Base-by-base conservation (phyloP, 2,113 vertebrate species). In the Megaptera novaeangliae region DNA sequence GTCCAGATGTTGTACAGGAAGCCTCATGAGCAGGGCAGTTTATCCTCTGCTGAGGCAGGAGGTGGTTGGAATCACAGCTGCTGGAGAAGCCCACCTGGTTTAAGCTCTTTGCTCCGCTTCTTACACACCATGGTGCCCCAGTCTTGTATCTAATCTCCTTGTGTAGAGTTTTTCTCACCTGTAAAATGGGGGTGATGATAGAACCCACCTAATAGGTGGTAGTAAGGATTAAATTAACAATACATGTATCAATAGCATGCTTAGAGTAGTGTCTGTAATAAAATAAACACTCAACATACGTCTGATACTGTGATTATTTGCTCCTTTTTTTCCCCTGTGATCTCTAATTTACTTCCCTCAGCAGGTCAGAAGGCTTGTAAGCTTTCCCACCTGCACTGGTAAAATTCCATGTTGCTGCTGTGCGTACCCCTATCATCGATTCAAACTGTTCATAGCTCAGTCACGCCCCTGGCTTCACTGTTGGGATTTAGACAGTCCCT, bases 251-350 rank as follows among this genome's bases (percentile, higher is more conserved):
- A 52, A 52, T 15, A 78, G 14, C 41, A 14, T 29, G 34, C 77
- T 77, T 86, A 36, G 36, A 21, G 21, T 1, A 41, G 36, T 27
- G 31, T 72, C 64, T 88, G 39, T 41, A 75, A 68, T 66, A 15
- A 68, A 71, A 61, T n/a, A 21, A 59, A 23, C 18, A 15, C n/a
- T 36, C 10, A 27, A 0, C 0, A 2, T 49, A 4, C 0, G 2
- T 49, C 52, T 78, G 49, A 57, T 81, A 12, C 34, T 31, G 7
- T 41, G 23, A 41, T 14, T 8, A 29, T 29, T n/a, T 25, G 6
- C 15, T 46, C 55, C 9, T 1, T 66, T n/a, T 71, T 64, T 59
- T 1, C 14, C 59, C 20, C 91, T 88, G 10, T 23, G n/a, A 31
- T 72, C 25, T 25, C 39, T 75, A 14, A 64, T 64, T 55, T 13